Conservation (phyloP, 2,113 vertebrate genomes). For the Myrmecophaga tridactyla region DNA sequence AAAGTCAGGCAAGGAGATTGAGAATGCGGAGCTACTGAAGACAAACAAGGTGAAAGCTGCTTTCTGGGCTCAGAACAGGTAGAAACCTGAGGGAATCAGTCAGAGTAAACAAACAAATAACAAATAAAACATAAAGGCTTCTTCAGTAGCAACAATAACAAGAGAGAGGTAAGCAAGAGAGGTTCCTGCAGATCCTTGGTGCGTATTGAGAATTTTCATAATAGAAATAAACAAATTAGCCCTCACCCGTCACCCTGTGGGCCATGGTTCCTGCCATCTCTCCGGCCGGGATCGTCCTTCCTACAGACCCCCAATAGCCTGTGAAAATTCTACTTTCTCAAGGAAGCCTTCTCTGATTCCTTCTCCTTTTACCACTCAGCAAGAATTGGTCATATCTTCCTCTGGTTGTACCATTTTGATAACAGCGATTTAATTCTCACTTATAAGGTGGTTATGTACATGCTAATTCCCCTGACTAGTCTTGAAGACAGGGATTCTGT, state of each 20-base stretch:
- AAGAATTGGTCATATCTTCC: neutral
- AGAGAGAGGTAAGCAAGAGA: neutral
- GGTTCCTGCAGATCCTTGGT: neutral
- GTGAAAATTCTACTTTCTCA: neutral
- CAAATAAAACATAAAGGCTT: neutral
- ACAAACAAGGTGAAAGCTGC: neutral
- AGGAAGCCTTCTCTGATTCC: neutral
- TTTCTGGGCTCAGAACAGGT: constrained; percentile 3
- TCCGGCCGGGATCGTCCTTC: neutral
- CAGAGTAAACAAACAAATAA: neutral
- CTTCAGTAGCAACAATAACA: neutral
- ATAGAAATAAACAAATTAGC: neutral
- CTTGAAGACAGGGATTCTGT: neutral
- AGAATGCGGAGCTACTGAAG: neutral
- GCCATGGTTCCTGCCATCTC: neutral
- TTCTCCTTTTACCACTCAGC: neutral
- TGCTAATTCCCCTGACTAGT: neutral
- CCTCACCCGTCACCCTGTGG: neutral
- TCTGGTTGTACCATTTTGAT: neutral
- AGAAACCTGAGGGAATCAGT: constrained; percentile 23
- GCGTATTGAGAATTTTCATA: neutral
- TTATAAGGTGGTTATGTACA: neutral
- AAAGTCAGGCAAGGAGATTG: constrained; percentile 55
- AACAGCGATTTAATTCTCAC: neutral
- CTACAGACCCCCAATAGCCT: too few species aligned